Conservation (phyloP, 2,797 vertebrate species). For the Lepilemur ruficaudatus region DNA sequence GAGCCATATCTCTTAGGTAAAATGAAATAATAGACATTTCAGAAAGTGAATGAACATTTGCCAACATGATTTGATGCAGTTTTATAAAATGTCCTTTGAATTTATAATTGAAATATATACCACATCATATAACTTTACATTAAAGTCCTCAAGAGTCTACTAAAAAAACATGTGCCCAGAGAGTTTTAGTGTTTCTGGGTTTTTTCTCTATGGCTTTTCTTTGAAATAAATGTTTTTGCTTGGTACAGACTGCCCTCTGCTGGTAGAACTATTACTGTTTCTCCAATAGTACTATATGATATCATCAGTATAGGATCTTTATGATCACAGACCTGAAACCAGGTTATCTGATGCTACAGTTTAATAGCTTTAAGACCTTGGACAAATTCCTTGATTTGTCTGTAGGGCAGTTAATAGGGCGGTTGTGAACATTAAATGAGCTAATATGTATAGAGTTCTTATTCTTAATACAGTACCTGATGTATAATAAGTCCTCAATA, state of each 20-base stretch:
- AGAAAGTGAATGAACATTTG: slow-evolving; percentile 4
- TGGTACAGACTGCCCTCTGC: slow-evolving; percentile 34
- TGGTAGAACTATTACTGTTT: slow-evolving; percentile 32
- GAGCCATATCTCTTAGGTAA: not conserved
- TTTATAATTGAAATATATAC: slow-evolving; percentile 16
- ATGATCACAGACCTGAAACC: not conserved
- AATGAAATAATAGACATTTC: not conserved
- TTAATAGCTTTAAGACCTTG: slow-evolving; percentile 22
- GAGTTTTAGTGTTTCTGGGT: not conserved
- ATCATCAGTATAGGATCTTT: not conserved
- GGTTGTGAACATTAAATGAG: slow-evolving; percentile 15
- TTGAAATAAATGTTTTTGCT: slow-evolving; percentile 9
- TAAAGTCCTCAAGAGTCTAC: not conserved
- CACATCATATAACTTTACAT: not conserved
- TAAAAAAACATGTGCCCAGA: not conserved
- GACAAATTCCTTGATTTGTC: slow-evolving; percentile 1
- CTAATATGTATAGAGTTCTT: not conserved
- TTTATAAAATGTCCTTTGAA: slow-evolving; percentile 37
- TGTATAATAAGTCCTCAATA: slow-evolving; percentile 62
- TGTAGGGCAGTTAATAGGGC: not conserved
- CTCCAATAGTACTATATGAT: not conserved
- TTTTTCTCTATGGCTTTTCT: not conserved
- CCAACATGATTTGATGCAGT: slow-evolving; percentile 16
- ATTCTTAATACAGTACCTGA: slow-evolving; percentile 9
- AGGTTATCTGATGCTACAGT: not conserved